These are phyloP conservation scores for Pseudotriccus pelzelni DNA, from an alignment of 2,797 vertebrate species.

Conservation along the genomic window DNA sequence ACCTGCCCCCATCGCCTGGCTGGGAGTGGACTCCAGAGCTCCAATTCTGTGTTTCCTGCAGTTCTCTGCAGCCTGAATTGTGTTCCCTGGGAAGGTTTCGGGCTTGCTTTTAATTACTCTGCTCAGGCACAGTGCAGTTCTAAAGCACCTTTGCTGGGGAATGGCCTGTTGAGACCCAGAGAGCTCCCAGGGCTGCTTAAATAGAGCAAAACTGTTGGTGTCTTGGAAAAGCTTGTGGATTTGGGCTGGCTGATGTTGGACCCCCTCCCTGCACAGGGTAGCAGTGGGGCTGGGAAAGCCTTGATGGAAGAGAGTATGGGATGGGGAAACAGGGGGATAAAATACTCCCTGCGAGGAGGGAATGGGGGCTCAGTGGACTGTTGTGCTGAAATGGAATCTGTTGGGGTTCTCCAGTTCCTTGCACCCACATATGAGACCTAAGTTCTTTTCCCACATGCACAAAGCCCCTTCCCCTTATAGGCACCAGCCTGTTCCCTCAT, in stretches of 20 bases:
- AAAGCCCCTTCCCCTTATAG: accelerated
- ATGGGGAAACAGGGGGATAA: background rate
- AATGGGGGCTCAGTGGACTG: accelerated
- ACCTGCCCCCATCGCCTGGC: accelerated
- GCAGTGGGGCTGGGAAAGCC: background rate
- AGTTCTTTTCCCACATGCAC: background rate
- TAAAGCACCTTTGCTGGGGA: background rate
- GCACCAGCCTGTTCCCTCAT: background rate
- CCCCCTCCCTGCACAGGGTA: accelerated
- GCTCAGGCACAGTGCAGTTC: accelerated
- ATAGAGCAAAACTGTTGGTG: background rate
- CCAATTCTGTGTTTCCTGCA: background rate
- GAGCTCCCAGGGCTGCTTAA: background rate
- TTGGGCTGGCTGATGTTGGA: background rate
- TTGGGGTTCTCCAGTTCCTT: background rate
- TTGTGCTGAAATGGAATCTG: background rate
- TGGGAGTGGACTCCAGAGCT: background rate
- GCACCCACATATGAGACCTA: background rate
- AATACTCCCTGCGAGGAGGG: background rate
- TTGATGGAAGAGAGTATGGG: background rate
- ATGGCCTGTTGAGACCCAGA: background rate
- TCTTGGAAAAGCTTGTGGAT: accelerated
- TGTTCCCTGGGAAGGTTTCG: background rate
- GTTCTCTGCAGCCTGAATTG: background rate
- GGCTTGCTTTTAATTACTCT: background rate